Evolutionary conservation across 2,797 vertebrate genomes (phyloP).

Genomic region (Sebastes nivosus): DNA sequence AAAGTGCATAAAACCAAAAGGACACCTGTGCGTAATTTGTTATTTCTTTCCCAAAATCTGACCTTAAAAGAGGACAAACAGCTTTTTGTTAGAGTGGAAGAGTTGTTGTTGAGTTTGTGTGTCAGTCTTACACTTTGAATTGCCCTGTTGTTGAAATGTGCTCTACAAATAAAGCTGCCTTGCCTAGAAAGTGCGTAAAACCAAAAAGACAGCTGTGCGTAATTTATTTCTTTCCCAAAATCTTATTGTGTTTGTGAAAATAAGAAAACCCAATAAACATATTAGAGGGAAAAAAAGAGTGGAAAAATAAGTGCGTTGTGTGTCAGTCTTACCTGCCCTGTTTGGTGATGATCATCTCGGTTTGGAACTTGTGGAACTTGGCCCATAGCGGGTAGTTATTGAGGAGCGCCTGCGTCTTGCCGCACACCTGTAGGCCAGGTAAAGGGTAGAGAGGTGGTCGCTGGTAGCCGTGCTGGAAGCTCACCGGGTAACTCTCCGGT

Average conservation of each 20-base stretch:
- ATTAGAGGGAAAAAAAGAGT: too few relatives aligned
- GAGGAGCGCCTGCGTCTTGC: constrained; percentile 91
- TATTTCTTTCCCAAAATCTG: neutral
- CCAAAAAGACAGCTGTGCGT: neutral
- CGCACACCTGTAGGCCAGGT: constrained; percentile 90
- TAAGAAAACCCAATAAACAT: too few relatives aligned
- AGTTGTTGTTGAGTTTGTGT: too few relatives aligned
- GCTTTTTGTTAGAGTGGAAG: too few relatives aligned
- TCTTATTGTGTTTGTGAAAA: too few relatives aligned
- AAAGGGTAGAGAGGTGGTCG: constrained; percentile 81
- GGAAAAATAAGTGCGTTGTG: neutral
- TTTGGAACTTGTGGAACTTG: constrained; percentile 98
- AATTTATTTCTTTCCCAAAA: neutral
- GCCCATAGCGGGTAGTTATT: constrained; percentile 96
- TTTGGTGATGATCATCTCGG: constrained; percentile 99
- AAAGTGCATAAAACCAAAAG: neutral
- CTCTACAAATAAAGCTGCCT: neutral
- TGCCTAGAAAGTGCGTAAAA: neutral
- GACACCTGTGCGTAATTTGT: neutral
- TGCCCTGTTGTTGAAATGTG: constrained; percentile 84
- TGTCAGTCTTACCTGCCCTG: constrained; percentile 91
- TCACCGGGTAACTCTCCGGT: constrained; percentile 73
- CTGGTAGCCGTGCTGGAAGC: constrained; percentile 81
- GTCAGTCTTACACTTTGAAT: constrained; percentile 81
- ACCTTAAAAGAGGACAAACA: neutral